Percentiles rank a stretch among this genome's conserved stretches.
Conservation (phyloP, 2,888 invertebrate species). For the Caenorhabditis becei region DNA sequence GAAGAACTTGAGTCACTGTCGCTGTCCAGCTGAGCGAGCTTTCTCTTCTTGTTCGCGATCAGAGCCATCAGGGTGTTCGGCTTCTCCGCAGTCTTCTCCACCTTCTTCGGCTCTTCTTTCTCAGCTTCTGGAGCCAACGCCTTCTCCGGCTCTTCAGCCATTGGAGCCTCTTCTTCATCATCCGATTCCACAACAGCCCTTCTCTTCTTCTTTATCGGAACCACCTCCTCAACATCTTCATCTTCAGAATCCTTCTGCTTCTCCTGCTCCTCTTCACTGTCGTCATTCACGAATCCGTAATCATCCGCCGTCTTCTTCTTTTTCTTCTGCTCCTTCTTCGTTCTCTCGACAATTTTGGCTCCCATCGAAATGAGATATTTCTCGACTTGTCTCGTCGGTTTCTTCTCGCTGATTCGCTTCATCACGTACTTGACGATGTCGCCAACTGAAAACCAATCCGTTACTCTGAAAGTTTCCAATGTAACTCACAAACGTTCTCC, state of each 20-base stretch:
- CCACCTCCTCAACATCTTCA: slow-evolving; percentile 33
- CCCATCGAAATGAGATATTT: slow-evolving; percentile 62
- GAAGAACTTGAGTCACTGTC: slow-evolving; percentile 31
- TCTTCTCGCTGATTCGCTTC: slow-evolving; percentile 60
- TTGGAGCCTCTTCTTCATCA: slow-evolving; percentile 50
- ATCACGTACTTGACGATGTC: slow-evolving; percentile 65
- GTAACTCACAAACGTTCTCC: slow-evolving; percentile 42
- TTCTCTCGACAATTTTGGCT: slow-evolving; percentile 26
- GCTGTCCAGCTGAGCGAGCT: slow-evolving; percentile 43
- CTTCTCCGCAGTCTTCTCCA: no score
- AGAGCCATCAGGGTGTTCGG: slow-evolving; percentile 35
- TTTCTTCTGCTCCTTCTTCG: slow-evolving; percentile 17
- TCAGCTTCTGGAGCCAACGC: neutral
- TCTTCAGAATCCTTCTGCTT: slow-evolving; percentile 14
- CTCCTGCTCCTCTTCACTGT: slow-evolving; percentile 22
- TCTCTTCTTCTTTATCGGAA: slow-evolving; percentile 40
- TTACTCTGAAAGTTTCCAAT: neutral
- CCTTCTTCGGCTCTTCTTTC: slow-evolving; percentile 7
- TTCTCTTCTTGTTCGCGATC: slow-evolving; percentile 33
- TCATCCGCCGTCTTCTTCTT: slow-evolving; percentile 14
- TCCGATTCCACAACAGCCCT: slow-evolving; percentile 57
- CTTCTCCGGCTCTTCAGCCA: slow-evolving; percentile 1
- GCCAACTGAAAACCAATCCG: slow-evolving; percentile 45
- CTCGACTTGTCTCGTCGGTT: slow-evolving; percentile 64
- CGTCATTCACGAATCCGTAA: slow-evolving; percentile 34